Conservation (phyloP, 2,888 invertebrate species). For the Nephrotoma guestfalica region DNA sequence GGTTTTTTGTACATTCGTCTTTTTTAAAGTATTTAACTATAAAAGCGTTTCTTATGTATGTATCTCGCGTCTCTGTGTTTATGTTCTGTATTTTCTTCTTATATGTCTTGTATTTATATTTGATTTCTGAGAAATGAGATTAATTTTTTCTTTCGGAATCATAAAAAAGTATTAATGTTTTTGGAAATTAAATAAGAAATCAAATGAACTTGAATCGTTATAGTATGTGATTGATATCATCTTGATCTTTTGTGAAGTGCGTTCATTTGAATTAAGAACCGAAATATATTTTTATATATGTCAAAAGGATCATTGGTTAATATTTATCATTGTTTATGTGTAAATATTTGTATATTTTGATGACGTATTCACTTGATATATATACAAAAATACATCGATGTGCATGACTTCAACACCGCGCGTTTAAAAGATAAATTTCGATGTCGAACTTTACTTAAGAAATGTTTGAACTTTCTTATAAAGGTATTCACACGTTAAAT, state of each 20-base stretch:
- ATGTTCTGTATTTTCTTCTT: background rate
- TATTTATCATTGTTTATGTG: background rate
- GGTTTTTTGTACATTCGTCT: background rate
- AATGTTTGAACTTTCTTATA: background rate
- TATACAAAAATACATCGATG: background rate
- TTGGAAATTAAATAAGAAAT: background rate
- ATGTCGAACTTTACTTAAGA: background rate
- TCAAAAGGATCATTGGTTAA: background rate
- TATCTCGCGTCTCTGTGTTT: background rate
- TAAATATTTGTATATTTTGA: background rate
- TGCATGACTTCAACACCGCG: background rate
- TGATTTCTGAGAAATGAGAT: background rate
- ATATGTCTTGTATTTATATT: background rate
- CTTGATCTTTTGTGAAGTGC: background rate
- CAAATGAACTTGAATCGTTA: background rate
- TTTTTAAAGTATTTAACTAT: background rate
- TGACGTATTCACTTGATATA: background rate
- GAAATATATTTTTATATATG: background rate
- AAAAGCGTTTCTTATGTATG: background rate
- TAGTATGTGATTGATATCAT: background rate
- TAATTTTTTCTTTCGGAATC: background rate
- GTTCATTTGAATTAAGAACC: background rate
- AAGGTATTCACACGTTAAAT: background rate
- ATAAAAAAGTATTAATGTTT: background rate
- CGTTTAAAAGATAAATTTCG: background rate